These are phyloP conservation scores for Drosophila diplacantha DNA, from an alignment of 2,888 invertebrate species.

Conservation along the genomic window DNA sequence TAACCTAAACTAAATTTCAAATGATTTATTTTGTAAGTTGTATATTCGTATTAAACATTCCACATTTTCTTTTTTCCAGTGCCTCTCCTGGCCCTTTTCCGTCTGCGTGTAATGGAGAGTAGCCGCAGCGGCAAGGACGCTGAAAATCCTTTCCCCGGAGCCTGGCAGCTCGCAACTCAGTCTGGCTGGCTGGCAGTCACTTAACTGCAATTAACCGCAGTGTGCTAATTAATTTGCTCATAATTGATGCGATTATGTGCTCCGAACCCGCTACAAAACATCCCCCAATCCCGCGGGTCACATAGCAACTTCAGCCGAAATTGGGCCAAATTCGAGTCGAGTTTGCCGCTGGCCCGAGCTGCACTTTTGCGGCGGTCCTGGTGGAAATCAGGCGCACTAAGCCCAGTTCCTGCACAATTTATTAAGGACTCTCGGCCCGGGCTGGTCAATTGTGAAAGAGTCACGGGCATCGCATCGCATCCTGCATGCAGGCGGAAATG, in stretches of 20 bases:
- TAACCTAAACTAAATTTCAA: background rate
- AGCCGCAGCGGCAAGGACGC: background rate
- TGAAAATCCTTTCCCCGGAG: constrained; percentile 18
- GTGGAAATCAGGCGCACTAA: constrained; percentile 64
- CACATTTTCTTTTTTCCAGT: background rate
- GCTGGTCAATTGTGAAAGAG: constrained; percentile 42
- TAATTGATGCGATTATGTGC: constrained; percentile 73
- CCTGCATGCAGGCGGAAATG: constrained; percentile 43
- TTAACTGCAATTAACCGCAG: constrained; percentile 70
- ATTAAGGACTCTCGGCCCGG: constrained; percentile 31
- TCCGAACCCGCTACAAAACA: constrained; percentile 36
- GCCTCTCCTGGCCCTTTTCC: background rate
- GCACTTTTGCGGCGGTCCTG: constrained; percentile 40
- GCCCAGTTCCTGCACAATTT: constrained; percentile 35
- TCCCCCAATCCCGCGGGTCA: constrained; percentile 53
- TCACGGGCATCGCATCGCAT: constrained; percentile 36
- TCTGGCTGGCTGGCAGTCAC: constrained; percentile 45
- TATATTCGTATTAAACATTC: background rate
- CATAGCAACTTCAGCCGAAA: constrained; percentile 37
- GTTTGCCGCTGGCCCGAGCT: constrained; percentile 34
- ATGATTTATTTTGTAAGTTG: background rate
- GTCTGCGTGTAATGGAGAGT: constrained; percentile 6
- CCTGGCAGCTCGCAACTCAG: constrained; percentile 9
- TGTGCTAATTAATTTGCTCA: constrained; percentile 73
- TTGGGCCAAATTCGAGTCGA: constrained; percentile 24